phyloP scores from a whole-genome alignment of 2,888 invertebrate genomes.

The Tetranychus truncatus region DNA sequence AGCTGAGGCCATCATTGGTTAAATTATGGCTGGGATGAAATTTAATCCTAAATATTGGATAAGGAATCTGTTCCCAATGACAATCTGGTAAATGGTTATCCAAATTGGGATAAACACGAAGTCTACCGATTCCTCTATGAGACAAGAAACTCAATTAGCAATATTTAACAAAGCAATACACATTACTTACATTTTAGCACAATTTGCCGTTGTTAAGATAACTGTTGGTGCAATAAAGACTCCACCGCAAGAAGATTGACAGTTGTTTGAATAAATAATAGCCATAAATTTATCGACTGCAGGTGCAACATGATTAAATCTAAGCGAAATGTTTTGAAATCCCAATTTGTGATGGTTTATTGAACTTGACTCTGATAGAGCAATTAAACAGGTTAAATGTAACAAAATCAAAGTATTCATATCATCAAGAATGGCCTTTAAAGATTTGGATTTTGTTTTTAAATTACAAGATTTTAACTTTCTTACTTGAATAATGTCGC shows the following conservation, averaged over 20 bases:
- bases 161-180: background rate
- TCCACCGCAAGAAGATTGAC: background rate
- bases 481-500: no score
- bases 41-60: background rate
- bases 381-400: no score
- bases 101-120: background rate
- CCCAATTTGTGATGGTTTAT: no score
- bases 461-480: no score
- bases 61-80: background rate
- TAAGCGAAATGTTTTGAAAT: no score
- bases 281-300: background rate
- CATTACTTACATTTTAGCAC: background rate
- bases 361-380: no score
- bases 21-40: background rate
- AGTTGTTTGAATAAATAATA: background rate
- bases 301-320: no score
- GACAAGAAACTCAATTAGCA: background rate
- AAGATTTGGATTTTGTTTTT: no score
- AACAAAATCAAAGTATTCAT: no score
- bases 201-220: background rate
- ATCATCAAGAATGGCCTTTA: no score
- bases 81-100: background rate
- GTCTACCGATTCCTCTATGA: background rate
- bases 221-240: background rate
- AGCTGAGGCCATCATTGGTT: background rate